Base-by-base conservation (phyloP, 2,113 vertebrate species). In the Dascyllus trimaculatus region DNA sequence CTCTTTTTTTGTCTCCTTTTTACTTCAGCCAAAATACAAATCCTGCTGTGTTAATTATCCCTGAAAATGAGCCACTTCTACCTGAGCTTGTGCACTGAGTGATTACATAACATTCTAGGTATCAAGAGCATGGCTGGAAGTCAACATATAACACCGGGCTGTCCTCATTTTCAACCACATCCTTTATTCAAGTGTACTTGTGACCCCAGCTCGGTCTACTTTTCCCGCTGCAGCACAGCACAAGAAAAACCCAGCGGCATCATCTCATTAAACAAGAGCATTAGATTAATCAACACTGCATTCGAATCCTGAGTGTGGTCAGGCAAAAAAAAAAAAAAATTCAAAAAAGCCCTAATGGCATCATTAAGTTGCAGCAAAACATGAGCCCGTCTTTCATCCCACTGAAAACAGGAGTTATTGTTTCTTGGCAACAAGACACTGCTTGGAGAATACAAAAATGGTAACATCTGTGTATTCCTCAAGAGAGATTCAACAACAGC, bases 151-250 rank as follows among this genome's bases (percentile, higher is more conserved):
- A 62, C 75, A 80, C 19, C 65, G 72, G 46, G 9, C 48, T 71
- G 86, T 66, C 74, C 78, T 86, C 54, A 46, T 87, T 82, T 70
- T 57, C 56, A 21, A 51, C 63, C 56, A 51, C 15, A 58, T 46
- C 59, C 58, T 61, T 15, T 13, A 11, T 43, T 35, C 21, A 7
- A 19, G 6, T 78, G 57, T 43, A 79, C 84, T 53, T 57, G 48
- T 80, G 84, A 91, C 81, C 82, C 71, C 70, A 10, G 52, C 24
- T 21, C 14, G n/a, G n/a, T 77, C 68, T 70, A 53, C 59, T 83
- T 79, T 46, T 65, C 66, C 82, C 75, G 82, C 77, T 85, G 88
- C 78, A 63, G 75, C 80, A 58, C 76, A 48, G 74, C 78, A 78
- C 54, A 48, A 77, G 43, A 79, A 13, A 84, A 71, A 75, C 61